Base-by-base conservation (phyloP, 1,140 invertebrate species). In the Zaprionus gabonicus region DNA sequence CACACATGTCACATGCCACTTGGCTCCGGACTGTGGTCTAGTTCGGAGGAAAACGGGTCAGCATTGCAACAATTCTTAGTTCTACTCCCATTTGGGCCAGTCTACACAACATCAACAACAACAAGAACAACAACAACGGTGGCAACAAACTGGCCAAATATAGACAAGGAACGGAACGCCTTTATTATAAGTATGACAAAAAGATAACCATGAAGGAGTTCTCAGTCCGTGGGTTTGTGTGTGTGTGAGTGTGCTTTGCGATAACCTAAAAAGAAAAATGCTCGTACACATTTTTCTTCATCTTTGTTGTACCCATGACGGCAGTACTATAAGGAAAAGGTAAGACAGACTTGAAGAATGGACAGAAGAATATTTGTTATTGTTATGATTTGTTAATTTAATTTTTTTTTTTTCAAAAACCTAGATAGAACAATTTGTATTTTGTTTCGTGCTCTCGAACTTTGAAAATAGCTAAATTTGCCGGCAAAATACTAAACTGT, bases 231-330 rank as follows among this genome's bases (percentile, higher is more conserved):
- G 64, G 76, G 66, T 59, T 25, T 71, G 72, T 72, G 55, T 81
- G 55, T 81, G 67, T 78, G 71, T 69, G 60, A 85, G 55, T 78
- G 79, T 78, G 76, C 66, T 66, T 80, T 82, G 84, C 84, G 84
- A 86, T 86, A 86, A 86, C 83, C 83, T 83, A 86, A 82, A 86
- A 86, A 83, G 77, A 78, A 76, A 70, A 81, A 84, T 81, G 66
- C 41, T 81, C 65, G 57, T 68, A 82, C 68, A 80, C 81, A 83
- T 72, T 88, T 88, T 76, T 76, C 38, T 36, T 72, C 58, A 46
- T 73, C 70, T 68, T 78, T 59, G 55, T 60, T 57, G 34, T 57
- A 46, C 64, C 64, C 55, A 57, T 15, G 23, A 41, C n/a, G 51
- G 2, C 6, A 44, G 17, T 0, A n/a, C n/a, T 17, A 1, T 7